These are phyloP conservation scores for Scrobipalpa atriplicella DNA, from an alignment of 2,888 invertebrate genomes.

Conservation along the genomic window DNA sequence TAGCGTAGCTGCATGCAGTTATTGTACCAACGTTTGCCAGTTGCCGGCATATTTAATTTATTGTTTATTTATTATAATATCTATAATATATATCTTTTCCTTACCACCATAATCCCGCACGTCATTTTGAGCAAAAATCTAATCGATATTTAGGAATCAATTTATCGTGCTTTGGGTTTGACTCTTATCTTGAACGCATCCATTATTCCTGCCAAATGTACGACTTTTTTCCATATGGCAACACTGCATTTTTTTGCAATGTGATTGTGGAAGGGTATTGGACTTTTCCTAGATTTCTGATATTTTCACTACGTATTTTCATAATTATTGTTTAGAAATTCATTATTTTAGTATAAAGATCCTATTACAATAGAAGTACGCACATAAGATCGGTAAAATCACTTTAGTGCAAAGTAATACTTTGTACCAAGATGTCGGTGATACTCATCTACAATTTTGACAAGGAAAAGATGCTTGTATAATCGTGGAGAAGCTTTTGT, in stretches of 20 bases:
- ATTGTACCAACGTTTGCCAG: no score
- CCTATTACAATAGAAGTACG: conserved; percentile 46
- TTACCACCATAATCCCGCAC: no score
- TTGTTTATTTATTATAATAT: no score
- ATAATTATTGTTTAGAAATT: conserved; percentile 52
- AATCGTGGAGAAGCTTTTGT: conserved; percentile 57
- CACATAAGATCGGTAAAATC: conserved; percentile 49
- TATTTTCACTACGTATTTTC: conserved; percentile 62
- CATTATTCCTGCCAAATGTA: conserved; percentile 21
- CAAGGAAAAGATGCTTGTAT: conserved; percentile 72
- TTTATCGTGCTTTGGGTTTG: not conserved
- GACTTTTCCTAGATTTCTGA: conserved; percentile 57
- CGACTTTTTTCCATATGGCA: conserved; percentile 41
- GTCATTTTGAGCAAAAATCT: not conserved
- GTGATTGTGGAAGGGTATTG: conserved; percentile 70
- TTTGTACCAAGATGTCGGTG: conserved; percentile 78
- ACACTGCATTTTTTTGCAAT: conserved; percentile 67
- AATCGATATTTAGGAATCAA: conserved; percentile 11
- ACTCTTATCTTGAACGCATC: conserved; percentile 28
- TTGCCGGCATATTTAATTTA: no score
- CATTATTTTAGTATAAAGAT: conserved; percentile 48
- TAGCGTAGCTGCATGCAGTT: no score
- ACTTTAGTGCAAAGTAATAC: conserved; percentile 55
- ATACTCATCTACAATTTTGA: conserved; percentile 75
- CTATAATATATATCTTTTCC: no score